Percentiles rank a stretch among this genome's conserved stretches.
Evolutionary conservation across 2,113 vertebrate species (phyloP).

Genomic region (Emydocephalus ijimae): DNA sequence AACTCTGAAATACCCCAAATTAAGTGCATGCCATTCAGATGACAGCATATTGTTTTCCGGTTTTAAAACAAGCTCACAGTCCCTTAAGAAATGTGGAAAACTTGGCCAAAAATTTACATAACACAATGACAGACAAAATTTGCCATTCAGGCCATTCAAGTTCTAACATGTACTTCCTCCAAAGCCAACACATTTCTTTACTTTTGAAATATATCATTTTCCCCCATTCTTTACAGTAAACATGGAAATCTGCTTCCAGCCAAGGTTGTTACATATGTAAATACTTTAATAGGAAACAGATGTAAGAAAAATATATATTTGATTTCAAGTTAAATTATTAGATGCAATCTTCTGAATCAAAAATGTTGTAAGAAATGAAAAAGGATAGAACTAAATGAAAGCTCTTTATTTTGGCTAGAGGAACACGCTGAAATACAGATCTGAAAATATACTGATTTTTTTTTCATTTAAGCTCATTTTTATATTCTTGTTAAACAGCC

Average conservation of each 20-base stretch:
- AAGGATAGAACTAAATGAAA: not conserved
- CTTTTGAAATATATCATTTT: not conserved
- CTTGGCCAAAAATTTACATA: constrained; percentile 13
- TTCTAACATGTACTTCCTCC: not conserved
- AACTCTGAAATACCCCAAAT: not conserved
- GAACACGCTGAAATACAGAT: not conserved
- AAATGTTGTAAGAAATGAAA: not conserved
- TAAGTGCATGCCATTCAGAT: not conserved
- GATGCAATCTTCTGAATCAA: constrained; percentile 41
- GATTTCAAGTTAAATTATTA: constrained; percentile 17
- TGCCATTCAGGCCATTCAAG: constrained; percentile 17
- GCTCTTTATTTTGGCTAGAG: not conserved
- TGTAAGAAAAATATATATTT: constrained; percentile 8
- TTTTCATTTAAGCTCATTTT: not conserved
- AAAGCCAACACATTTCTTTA: constrained; percentile 12
- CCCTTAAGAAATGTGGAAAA: constrained; percentile 8
- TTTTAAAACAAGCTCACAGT: not conserved
- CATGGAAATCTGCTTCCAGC: constrained; percentile 3
- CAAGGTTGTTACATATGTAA: constrained; percentile 6
- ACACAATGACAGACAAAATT: not conserved
- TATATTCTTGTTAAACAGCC: not conserved
- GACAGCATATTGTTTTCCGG: not conserved
- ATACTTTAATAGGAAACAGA: not conserved
- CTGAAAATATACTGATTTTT: not conserved
- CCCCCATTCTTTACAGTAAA: constrained; percentile 28